Base-by-base conservation (phyloP, 2,797 vertebrate genomes). In the Mus caroli region DNA sequence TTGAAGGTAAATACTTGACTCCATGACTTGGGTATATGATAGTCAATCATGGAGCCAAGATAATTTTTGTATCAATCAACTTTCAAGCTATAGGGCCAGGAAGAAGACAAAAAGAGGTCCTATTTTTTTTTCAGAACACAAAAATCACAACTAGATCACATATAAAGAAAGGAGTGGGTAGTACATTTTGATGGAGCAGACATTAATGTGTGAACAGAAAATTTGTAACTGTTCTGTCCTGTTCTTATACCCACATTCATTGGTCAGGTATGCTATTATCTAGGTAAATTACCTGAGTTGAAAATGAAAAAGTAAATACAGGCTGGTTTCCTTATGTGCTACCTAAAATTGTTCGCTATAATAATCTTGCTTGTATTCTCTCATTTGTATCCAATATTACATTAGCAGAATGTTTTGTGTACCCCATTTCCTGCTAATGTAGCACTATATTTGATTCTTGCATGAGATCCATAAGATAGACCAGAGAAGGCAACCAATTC, bases 391-490 rank as follows among this genome's bases (percentile, higher is more conserved):
- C 12, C 85, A 90, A 64, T 79, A 77, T 37, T 34, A 52, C 40
- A 88, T 64, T 89, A 52, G 19, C 69, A 82, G 19, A 80, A 19
- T 64, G 8, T 4, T 85, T 93, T 92, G 10, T 71, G 77, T 58
- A 58, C 78, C 9, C 94, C 64, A 52, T 37, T 94, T 46, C 17
- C 43, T 78, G 90, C 50, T 69, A 26, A 77, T 7, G 58, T 19
- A 77, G 71, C 43, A 78, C 31, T 10, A 69, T 52, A n/a, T 69
- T 56, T 95, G 31, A 64, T 86, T 94, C 22, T 95, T 88, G 50
- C 7, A 40, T 40, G 90, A 92, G 19, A 31, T 34, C 14, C 12
- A 6, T 86, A 64, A 92, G 15, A 11, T 34, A 73, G 14, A 4
- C 20, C 11, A 50, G 11, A 17, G 20, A 78, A 67, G 6, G 85